A percentile compares a stretch with the other conserved stretches of the same genome.
Evolutionary conservation across 2,797 vertebrate species (phyloP).

Genomic region (Tokudaia muenninki): DNA sequence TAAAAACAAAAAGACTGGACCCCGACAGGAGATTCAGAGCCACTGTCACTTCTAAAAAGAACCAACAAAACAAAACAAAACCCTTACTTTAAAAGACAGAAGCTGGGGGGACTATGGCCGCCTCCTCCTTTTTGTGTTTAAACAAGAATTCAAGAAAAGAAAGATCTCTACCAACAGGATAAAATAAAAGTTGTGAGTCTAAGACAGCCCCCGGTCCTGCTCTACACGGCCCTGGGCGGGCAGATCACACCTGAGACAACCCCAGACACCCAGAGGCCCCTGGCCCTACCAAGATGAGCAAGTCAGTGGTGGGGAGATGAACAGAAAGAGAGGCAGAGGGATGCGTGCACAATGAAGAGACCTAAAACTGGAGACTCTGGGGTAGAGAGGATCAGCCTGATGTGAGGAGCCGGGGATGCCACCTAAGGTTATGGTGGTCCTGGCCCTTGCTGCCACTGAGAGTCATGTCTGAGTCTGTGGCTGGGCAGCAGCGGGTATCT

Average conservation of each 20-base stretch:
- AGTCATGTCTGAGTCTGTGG: not conserved
- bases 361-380: not conserved
- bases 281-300: not conserved
- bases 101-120: not conserved
- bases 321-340: not conserved
- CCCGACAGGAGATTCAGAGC: not conserved
- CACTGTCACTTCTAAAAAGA: not conserved
- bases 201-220: not conserved
- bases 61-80: not conserved
- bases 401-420: not conserved
- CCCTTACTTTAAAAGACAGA: not conserved
- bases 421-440: not conserved
- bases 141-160: not conserved
- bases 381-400: not conserved
- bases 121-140: not conserved
- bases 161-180: not conserved
- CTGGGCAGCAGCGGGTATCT: not conserved
- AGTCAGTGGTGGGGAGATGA: not conserved
- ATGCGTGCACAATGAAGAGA: not conserved
- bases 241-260: not conserved
- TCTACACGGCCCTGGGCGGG: not conserved
- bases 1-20: not conserved
- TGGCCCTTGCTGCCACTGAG: not conserved
- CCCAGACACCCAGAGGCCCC: not conserved
- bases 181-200: not conserved